A percentile compares a stretch with the other conserved stretches of the same genome.
Evolutionary conservation across 2,113 vertebrate species (phyloP).

Genomic region (Caranx melampygus): DNA sequence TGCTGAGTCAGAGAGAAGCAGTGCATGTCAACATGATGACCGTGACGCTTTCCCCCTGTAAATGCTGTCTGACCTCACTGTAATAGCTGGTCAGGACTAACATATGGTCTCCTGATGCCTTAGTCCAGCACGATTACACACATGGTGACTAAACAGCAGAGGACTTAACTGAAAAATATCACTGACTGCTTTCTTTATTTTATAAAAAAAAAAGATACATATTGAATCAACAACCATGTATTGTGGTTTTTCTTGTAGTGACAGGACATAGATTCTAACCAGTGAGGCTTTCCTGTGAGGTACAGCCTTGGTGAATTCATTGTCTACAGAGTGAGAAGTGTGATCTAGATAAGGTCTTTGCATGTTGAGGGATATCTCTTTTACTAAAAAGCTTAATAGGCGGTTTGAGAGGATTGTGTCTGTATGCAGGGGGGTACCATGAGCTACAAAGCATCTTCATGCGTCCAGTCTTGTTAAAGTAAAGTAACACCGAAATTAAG

Average conservation of each 20-base stretch:
- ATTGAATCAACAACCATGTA: slow-evolving; percentile 24
- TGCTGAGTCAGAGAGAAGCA: slow-evolving; percentile 77
- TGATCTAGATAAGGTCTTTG: not conserved
- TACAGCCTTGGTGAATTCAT: not conserved
- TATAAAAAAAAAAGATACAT: slow-evolving; percentile 23
- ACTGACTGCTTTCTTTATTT: slow-evolving; percentile 39
- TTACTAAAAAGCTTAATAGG: too few species aligned
- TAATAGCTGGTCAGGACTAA: slow-evolving; percentile 73
- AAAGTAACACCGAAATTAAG: not conserved
- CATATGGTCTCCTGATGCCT: slow-evolving; percentile 67
- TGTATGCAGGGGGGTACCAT: not conserved
- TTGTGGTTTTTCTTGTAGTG: slow-evolving; percentile 25
- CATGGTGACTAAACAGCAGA: slow-evolving; percentile 51
- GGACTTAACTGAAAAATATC: slow-evolving; percentile 47
- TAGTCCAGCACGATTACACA: slow-evolving; percentile 55
- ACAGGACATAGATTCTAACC: not conserved
- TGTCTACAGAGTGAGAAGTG: not conserved
- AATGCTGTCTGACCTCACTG: slow-evolving; percentile 76
- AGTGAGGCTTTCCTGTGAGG: slow-evolving; percentile 3
- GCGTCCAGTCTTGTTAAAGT: not conserved
- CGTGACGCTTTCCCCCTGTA: slow-evolving; percentile 63
- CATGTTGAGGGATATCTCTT: not conserved
- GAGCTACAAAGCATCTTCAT: not conserved
- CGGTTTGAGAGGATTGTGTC: too few species aligned
- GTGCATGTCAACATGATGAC: slow-evolving; percentile 75